Conservation (phyloP, 2,113 vertebrate species). For the Paradisaea rubra region DNA sequence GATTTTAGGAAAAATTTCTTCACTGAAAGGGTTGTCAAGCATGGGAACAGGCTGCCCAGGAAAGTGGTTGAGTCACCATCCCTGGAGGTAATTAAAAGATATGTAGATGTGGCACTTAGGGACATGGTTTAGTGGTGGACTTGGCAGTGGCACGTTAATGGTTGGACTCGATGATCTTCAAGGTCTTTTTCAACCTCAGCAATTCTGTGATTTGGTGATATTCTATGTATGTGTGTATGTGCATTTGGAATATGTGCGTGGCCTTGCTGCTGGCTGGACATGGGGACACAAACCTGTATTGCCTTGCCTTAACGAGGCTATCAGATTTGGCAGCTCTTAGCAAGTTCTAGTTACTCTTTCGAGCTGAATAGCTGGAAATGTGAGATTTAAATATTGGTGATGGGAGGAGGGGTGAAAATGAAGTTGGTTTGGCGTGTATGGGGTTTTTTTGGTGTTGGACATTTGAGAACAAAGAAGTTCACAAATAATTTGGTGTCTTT, state of each 20-base stretch:
- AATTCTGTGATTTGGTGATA: not conserved
- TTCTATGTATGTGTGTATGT: not conserved
- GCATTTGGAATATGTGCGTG: not conserved
- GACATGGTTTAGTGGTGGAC: not conserved
- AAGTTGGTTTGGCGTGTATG: not conserved
- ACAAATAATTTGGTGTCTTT: not conserved
- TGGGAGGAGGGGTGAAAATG: not conserved
- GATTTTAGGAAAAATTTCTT: not conserved
- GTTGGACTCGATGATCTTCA: not conserved
- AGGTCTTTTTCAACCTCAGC: not conserved
- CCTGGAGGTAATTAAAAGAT: not conserved
- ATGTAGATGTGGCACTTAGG: not conserved
- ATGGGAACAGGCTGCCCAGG: not conserved
- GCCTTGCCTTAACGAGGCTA: not conserved
- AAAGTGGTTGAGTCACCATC: not conserved
- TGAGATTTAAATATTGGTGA: not conserved
- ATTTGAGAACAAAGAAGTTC: not conserved
- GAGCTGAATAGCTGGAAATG: not conserved
- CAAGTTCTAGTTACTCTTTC: not conserved
- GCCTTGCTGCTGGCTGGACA: not conserved
- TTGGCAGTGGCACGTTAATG: not conserved
- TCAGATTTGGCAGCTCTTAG: not conserved
- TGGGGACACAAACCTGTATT: not conserved
- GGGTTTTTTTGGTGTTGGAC: not conserved
- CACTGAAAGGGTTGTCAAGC: not conserved